phyloP scores from a whole-genome alignment of 2,113 vertebrate genomes.

The Petromus typicus region DNA sequence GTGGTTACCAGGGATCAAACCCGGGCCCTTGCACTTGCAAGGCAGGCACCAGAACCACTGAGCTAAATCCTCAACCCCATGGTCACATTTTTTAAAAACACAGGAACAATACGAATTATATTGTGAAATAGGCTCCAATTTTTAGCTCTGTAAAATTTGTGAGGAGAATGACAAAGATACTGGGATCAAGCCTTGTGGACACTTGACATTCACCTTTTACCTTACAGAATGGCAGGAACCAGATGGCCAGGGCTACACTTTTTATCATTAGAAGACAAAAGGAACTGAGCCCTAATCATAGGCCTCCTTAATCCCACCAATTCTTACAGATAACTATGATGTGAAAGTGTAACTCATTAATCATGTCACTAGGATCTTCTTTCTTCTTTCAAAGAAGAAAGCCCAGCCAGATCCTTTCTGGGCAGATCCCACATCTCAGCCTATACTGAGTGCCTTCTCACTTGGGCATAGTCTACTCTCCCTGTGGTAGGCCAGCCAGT shows the following conservation, averaged over 20 bases:
- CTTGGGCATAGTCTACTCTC: not conserved
- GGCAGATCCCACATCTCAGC: not conserved
- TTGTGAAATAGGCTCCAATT: not conserved
- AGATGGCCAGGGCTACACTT: not conserved
- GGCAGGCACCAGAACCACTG: too few species aligned
- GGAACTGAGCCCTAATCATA: not conserved
- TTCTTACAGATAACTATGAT: not conserved
- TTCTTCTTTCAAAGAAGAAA: not conserved
- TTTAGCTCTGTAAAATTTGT: not conserved
- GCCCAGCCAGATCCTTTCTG: not conserved
- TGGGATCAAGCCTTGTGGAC: not conserved
- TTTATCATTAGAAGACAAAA: not conserved
- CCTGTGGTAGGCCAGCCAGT: not conserved
- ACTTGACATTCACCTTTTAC: not conserved
- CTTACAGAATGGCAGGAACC: not conserved
- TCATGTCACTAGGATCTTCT: not conserved
- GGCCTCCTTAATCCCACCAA: not conserved
- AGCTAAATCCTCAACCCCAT: too few species aligned
- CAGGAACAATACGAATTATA: not conserved
- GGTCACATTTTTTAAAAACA: not conserved
- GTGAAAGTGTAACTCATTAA: not conserved
- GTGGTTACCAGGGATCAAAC: too few species aligned
- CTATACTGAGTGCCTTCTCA: not conserved
- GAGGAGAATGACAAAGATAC: not conserved
- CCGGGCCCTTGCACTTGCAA: too few species aligned